These are phyloP conservation scores for Electrona antarctica DNA, from an alignment of 2,113 vertebrate species.

Conservation along the genomic window DNA sequence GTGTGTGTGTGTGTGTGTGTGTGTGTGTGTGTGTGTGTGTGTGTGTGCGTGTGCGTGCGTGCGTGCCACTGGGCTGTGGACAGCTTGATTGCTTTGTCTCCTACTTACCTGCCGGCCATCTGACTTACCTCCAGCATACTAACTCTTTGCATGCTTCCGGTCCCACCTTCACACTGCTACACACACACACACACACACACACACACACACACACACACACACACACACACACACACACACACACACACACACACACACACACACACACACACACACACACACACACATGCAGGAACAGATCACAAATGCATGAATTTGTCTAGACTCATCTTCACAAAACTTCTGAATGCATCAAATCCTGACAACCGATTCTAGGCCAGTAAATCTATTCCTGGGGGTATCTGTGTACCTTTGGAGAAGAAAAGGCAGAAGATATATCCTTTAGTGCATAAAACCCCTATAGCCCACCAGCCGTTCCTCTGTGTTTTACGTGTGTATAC, in stretches of 20 bases:
- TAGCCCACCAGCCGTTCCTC: conserved; percentile 39
- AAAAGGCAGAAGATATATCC: conserved; percentile 53
- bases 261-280: conserved; percentile 21
- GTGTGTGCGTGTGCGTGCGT: background rate
- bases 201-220: conserved; percentile 1
- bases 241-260: conserved; percentile 34
- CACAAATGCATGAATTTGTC: conserved; percentile 80
- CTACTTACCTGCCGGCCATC: conserved; percentile 67
- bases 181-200: background rate
- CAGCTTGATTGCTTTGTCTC: conserved; percentile 71
- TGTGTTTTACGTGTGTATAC: conserved; percentile 56
- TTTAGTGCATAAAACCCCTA: conserved; percentile 63
- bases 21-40: conserved; percentile 23
- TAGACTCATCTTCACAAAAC: conserved; percentile 78
- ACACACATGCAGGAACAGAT: conserved; percentile 37
- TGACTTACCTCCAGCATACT: conserved; percentile 72
- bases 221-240: conserved; percentile 8
- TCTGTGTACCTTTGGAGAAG: conserved; percentile 69
- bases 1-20: conserved; percentile 22
- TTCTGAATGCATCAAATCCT: conserved; percentile 81
- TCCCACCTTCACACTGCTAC: conserved; percentile 17
- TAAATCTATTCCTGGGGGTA: conserved; percentile 78
- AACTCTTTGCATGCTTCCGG: conserved; percentile 45
- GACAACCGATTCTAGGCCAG: conserved; percentile 79
- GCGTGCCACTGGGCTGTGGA: conserved; percentile 64